Percentiles rank a stretch among this genome's conserved stretches.
These are phyloP conservation scores for Azorinus chamasolen DNA, from an alignment of 2,888 invertebrate species.

Conservation along the genomic window DNA sequence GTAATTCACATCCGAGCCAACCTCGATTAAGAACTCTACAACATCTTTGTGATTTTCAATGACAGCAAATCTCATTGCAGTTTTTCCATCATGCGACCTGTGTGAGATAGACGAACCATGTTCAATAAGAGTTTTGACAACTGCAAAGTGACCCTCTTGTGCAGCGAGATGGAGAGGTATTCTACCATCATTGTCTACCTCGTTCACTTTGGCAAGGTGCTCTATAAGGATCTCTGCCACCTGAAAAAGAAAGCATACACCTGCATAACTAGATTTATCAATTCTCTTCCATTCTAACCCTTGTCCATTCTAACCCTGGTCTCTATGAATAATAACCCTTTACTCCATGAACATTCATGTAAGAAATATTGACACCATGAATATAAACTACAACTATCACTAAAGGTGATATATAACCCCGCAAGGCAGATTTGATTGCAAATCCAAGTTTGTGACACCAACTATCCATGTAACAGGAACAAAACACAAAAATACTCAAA, in stretches of 20 bases:
- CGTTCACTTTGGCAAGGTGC: constrained; percentile 86
- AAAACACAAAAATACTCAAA: no score
- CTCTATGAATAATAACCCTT: no score
- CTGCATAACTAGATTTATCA: no score
- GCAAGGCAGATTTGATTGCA: no score
- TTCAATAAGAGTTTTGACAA: constrained; percentile 77
- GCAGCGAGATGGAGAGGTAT: constrained; percentile 91
- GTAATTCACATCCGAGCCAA: constrained; percentile 92
- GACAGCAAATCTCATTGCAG: constrained; percentile 90
- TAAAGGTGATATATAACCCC: no score
- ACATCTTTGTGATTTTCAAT: constrained; percentile 92
- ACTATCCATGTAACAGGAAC: no score
- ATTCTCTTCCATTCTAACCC: background rate
- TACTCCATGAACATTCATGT: no score
- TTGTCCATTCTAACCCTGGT: no score
- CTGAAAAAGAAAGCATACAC: constrained; percentile 88
- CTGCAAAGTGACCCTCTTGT: constrained; percentile 88
- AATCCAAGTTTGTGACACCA: no score
- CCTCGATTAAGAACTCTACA: constrained; percentile 86
- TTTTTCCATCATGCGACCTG: constrained; percentile 91
- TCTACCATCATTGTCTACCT: constrained; percentile 87
- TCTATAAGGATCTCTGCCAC: constrained; percentile 87
- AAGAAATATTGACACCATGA: no score
- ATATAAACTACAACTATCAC: no score
- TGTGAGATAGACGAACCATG: constrained; percentile 86